Conservation (phyloP, 1,140 invertebrate species). For the Platyscapa corneri region DNA sequence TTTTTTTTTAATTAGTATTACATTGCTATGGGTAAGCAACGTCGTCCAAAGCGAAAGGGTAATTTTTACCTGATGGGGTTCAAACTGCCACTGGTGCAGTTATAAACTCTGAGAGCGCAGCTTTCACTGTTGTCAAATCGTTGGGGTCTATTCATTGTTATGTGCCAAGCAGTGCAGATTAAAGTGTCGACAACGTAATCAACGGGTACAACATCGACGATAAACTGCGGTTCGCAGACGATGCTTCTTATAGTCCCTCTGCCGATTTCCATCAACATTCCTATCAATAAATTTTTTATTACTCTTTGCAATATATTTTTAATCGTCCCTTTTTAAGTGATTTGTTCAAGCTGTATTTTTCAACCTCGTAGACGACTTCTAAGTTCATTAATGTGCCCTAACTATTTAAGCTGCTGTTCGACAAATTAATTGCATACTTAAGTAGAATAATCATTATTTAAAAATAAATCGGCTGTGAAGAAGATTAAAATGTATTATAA, state of each 20-base stretch:
- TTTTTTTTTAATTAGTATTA: background rate
- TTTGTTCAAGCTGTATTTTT: too few species aligned
- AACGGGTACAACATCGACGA: slow-evolving; percentile 92
- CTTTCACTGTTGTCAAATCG: slow-evolving; percentile 87
- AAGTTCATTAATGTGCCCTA: too few species aligned
- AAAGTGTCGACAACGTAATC: slow-evolving; percentile 93
- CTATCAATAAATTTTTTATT: slow-evolving; percentile 62
- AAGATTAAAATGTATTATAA: too few species aligned
- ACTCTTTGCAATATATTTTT: too few species aligned
- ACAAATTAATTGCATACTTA: too few species aligned
- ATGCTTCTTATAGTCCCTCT: slow-evolving; percentile 91
- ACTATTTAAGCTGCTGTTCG: too few species aligned
- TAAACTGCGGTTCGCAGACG: slow-evolving; percentile 81
- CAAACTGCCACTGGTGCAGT: slow-evolving; percentile 89
- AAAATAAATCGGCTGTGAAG: too few species aligned
- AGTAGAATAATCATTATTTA: too few species aligned
- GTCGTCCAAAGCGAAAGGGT: background rate
- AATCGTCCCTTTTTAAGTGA: too few species aligned
- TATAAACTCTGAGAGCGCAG: slow-evolving; percentile 85
- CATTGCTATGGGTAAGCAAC: background rate
- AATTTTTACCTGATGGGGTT: slow-evolving; percentile 81
- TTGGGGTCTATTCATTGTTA: slow-evolving; percentile 76
- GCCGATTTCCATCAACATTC: slow-evolving; percentile 88
- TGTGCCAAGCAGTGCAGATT: slow-evolving; percentile 88
- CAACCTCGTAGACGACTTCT: too few species aligned